Evolutionary conservation across 2,888 invertebrate genomes (phyloP).

Genomic region (Resseliella maxima): DNA sequence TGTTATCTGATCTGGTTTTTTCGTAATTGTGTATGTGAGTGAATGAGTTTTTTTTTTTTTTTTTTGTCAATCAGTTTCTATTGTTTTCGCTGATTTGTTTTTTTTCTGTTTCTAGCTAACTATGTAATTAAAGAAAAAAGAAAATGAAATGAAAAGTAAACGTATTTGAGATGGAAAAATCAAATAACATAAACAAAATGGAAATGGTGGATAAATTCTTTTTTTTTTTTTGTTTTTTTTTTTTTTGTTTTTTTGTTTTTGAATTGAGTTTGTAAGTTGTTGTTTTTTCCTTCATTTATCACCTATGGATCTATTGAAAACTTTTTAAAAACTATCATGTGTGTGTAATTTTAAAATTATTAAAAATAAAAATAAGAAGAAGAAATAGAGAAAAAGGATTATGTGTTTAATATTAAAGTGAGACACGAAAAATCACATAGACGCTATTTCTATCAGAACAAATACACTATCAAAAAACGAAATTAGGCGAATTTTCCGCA

Average conservation of each 20-base stretch:
- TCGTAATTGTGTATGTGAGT: not conserved
- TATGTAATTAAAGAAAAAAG: conserved; percentile 20
- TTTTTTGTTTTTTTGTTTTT: conserved; percentile 6
- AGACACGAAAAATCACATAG: conserved; percentile 53
- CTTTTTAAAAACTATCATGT: conserved; percentile 46
- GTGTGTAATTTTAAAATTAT: conserved; percentile 53
- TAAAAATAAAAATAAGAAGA: conserved; percentile 44
- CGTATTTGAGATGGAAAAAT: conserved; percentile 15
- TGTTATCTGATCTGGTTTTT: conserved; percentile 8
- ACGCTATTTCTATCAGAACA: conserved; percentile 45
- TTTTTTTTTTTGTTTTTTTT: not conserved
- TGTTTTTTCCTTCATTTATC: conserved; percentile 7
- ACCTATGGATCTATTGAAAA: conserved; percentile 51
- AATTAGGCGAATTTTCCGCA: conserved; percentile 53
- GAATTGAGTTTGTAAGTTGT: not conserved
- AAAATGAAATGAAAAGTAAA: no score
- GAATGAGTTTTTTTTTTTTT: not conserved
- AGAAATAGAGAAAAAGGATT: conserved; percentile 45
- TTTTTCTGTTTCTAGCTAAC: not conserved
- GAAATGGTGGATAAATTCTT: conserved; percentile 6
- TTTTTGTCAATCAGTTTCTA: conserved; percentile 26
- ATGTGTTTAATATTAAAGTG: conserved; percentile 49
- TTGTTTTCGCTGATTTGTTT: not conserved
- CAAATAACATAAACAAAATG: conserved; percentile 42
- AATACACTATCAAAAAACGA: conserved; percentile 48